A percentile compares a stretch with the other conserved stretches of the same genome.
phyloP scores from a whole-genome alignment of 2,797 vertebrate species.

The Natrix natrix region DNA sequence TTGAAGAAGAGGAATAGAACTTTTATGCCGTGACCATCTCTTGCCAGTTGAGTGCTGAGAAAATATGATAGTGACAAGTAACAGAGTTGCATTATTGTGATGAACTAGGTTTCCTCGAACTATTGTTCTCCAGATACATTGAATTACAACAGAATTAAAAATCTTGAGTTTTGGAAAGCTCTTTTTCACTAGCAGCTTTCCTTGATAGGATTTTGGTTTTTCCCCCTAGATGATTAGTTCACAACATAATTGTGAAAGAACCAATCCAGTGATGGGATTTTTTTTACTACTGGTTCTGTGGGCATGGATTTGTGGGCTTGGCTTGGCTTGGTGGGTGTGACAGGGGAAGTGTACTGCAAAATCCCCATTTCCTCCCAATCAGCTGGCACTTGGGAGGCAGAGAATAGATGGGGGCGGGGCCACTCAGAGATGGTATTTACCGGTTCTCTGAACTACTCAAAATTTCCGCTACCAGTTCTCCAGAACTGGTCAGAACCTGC shows the following conservation, averaged over 20 bases:
- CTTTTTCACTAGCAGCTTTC: background rate
- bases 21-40: background rate
- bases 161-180: background rate
- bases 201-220: background rate
- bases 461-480: too few species aligned
- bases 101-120: background rate
- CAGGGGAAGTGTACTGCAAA: too few species aligned
- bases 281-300: too few species aligned
- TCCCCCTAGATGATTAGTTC: background rate
- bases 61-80: background rate
- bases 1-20: background rate
- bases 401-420: too few species aligned
- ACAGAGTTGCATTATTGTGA: background rate
- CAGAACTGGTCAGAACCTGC: too few species aligned
- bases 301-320: too few species aligned
- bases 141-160: background rate
- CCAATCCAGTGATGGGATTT: background rate
- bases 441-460: too few species aligned
- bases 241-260: background rate
- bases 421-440: too few species aligned
- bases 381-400: too few species aligned
- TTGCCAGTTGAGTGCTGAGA: background rate
- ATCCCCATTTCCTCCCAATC: too few species aligned
- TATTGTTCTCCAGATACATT: background rate
- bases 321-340: too few species aligned